Evolutionary conservation across 2,113 vertebrate genomes (phyloP), one percentile per base, ranked within the genome.

Genomic region (Apteryx mantelli): DNA sequence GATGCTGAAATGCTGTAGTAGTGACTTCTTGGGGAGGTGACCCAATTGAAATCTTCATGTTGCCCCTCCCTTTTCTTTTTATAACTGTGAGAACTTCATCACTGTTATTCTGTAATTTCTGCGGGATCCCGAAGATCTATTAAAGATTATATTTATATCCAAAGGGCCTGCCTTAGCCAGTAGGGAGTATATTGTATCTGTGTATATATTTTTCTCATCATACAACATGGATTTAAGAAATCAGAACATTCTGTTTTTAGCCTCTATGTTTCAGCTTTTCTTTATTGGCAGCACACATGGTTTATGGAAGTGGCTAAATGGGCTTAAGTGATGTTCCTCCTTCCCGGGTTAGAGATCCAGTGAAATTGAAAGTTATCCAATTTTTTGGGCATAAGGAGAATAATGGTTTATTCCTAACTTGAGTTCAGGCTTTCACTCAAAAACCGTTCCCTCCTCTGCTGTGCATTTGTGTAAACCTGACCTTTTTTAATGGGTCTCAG

Each of bases 401-500:
- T 63, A 82, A 56, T 48, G 25, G 83, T 94, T 86, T 86, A 79
- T 93, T 95, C 80, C 80, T 42, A 44, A 4, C 76, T 75, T 78
- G 60, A 17, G 76, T 46, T 36, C 88, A 53, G 40, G 60, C 65
- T 95, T 96, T 88, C 53, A 58, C 40, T 91, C 68, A 52, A 74
- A 56, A 88, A 26, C 60, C 46, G 4, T 93, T 94, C 42, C 20
- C 28, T 94, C 88, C 80, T 91, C 52, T 94, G 86, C 30, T 60
- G 69, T 92, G 30, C 64, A 5, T 61, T 94, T 82, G 46, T 92
- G 58, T 88, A 81, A 93, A 92, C 74, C 56, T 95, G 92, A 92
- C 91, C 90, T 93, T 22, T 22, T 93, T 94, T 86, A 94, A 81
- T 4, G 17, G 70, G 20, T 94, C 86, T 93, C 93, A 89, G 91